phyloP scores from a whole-genome alignment of 1,140 invertebrate species.

The Cyclargus thomasi region DNA sequence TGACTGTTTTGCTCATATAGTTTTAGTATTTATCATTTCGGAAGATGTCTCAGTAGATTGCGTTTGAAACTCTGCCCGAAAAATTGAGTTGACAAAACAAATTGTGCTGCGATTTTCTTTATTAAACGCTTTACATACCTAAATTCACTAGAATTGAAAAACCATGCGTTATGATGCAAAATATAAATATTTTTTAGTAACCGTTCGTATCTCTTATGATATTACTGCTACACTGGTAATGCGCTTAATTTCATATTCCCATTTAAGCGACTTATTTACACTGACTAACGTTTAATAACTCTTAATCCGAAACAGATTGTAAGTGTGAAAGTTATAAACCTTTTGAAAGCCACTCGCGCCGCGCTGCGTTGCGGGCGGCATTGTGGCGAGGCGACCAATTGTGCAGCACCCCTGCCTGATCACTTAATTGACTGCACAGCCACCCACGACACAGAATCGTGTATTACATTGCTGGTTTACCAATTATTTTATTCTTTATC shows the following conservation, averaged over 20 bases:
- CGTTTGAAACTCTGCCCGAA: neutral
- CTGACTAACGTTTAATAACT: neutral
- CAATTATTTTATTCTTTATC: neutral
- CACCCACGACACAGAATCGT: neutral
- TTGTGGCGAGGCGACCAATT: slow-evolving; percentile 70
- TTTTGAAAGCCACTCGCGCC: slow-evolving; percentile 17
- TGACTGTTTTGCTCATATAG: neutral
- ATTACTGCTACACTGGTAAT: too few relatives aligned
- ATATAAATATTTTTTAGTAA: too few relatives aligned
- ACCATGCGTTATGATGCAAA: too few relatives aligned
- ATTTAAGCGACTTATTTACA: neutral
- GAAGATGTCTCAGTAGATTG: neutral
- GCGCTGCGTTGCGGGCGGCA: slow-evolving; percentile 36
- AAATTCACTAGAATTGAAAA: too few relatives aligned
- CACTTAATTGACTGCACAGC: slow-evolving; percentile 68
- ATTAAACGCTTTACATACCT: too few relatives aligned
- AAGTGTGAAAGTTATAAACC: neutral
- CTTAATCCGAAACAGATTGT: neutral
- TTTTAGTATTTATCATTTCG: neutral
- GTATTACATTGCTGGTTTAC: neutral
- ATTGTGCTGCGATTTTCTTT: neutral
- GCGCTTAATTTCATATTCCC: neutral
- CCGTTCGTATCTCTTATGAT: too few relatives aligned
- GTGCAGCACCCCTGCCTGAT: slow-evolving; percentile 66
- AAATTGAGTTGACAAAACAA: too few relatives aligned